Percentiles rank a stretch among this genome's conserved stretches.
phyloP scores from a whole-genome alignment of 1,140 invertebrate genomes.

The Papilio aristodemus region DNA sequence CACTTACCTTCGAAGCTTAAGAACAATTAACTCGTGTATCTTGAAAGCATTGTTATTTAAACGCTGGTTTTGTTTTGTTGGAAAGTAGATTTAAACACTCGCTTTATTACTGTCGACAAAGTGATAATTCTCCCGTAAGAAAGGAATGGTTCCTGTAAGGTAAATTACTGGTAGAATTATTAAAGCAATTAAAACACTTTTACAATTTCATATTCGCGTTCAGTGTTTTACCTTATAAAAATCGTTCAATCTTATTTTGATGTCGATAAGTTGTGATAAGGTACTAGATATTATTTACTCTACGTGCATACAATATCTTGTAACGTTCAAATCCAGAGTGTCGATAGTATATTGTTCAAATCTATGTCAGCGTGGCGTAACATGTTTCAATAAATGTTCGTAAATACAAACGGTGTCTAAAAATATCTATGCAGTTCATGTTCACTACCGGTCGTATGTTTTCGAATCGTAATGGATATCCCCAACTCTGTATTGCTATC shows the following conservation, averaged over 20 bases:
- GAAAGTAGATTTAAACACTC: neutral
- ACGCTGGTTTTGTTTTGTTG: neutral
- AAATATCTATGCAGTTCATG: constrained; percentile 23
- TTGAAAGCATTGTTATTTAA: constrained; percentile 1
- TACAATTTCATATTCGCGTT: neutral
- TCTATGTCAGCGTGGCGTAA: constrained; percentile 4
- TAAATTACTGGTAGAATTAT: neutral
- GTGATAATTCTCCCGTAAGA: constrained; percentile 5
- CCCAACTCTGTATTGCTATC: neutral
- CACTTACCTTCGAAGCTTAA: neutral
- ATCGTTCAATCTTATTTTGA: too few relatives aligned
- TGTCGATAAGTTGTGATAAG: too few relatives aligned
- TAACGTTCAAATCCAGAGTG: neutral
- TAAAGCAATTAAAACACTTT: neutral
- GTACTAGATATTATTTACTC: too few relatives aligned
- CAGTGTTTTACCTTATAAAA: too few relatives aligned
- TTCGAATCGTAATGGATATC: constrained; percentile 20
- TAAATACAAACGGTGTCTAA: constrained; percentile 2
- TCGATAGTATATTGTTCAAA: neutral
- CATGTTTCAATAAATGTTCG: neutral
- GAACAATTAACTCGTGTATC: constrained; percentile 5
- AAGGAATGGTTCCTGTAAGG: neutral
- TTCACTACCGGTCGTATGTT: constrained; percentile 25
- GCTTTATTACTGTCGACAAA: constrained; percentile 3
- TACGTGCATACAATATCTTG: neutral